These are phyloP conservation scores for Nasonovia ribisnigri DNA, from an alignment of 2,888 invertebrate genomes.

Conservation along the genomic window DNA sequence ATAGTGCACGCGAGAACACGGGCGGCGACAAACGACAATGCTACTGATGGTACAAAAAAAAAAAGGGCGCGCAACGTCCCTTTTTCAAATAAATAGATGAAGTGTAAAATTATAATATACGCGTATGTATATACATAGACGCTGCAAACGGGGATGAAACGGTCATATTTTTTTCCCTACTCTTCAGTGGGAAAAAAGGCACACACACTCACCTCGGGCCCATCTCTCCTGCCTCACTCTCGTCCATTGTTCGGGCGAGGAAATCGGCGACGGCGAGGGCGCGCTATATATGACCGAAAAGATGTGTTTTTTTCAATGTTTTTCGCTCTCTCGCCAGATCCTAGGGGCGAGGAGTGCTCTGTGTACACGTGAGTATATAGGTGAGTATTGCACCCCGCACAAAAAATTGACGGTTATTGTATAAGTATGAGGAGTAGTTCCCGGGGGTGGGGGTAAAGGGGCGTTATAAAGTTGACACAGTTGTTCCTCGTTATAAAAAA, in stretches of 20 bases:
- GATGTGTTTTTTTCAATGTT: not conserved
- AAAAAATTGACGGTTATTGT: not conserved
- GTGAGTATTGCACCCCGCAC: not conserved
- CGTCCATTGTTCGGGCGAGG: not conserved
- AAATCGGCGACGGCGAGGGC: not conserved
- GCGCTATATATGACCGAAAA: not conserved
- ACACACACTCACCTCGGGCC: not conserved
- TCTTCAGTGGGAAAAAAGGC: constrained; percentile 28
- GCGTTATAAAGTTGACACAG: not conserved
- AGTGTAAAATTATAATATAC: constrained; percentile 63
- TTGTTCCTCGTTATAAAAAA: not conserved
- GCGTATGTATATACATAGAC: not conserved
- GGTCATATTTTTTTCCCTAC: not conserved
- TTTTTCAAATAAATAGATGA: constrained; percentile 62
- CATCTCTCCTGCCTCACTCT: not conserved
- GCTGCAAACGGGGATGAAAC: constrained; percentile 30
- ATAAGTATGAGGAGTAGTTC: not conserved
- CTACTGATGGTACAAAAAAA: not conserved
- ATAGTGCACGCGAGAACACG: constrained; percentile 25
- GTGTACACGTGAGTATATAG: not conserved
- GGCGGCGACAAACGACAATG: constrained; percentile 40
- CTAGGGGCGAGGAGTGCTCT: not conserved
- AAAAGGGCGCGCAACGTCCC: constrained; percentile 47
- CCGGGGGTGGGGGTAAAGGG: not conserved
- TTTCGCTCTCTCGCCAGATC: not conserved